Percentiles rank a stretch among this genome's conserved stretches.
phyloP scores from a whole-genome alignment of 2,888 invertebrate genomes.

The Scaptodrosophila latifasciaeformis region DNA sequence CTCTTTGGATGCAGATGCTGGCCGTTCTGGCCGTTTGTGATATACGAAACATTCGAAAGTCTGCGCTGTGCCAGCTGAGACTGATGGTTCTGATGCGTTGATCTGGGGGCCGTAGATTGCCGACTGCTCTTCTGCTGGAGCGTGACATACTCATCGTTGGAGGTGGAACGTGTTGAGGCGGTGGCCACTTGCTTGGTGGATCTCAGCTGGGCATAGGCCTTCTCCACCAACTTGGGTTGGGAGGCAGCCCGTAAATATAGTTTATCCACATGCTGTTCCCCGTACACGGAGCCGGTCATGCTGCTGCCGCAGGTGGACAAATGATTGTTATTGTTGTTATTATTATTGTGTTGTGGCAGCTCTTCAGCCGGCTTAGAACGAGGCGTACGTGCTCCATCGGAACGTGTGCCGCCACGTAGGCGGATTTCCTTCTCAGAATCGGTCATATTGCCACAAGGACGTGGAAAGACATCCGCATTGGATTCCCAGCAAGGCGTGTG shows the following conservation, averaged over 20 bases:
- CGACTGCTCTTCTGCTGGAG: constrained; percentile 47
- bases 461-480: constrained; percentile 86
- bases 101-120: too few species aligned
- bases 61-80: constrained; percentile 29
- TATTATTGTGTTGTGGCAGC: constrained; percentile 45
- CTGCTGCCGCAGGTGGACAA: constrained; percentile 22
- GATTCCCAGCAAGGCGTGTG: constrained; percentile 88
- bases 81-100: constrained; percentile 43
- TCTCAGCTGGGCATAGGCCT: constrained; percentile 73
- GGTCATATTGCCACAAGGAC: constrained; percentile 87
- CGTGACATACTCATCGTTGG: constrained; percentile 71
- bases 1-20: constrained; percentile 71
- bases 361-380: constrained; percentile 64
- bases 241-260: constrained; percentile 81
- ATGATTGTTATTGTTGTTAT: constrained; percentile 38
- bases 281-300: constrained; percentile 75
- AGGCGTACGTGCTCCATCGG: constrained; percentile 81
- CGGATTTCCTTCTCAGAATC: constrained; percentile 84
- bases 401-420: constrained; percentile 79
- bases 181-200: constrained; percentile 66
- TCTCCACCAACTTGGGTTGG: constrained; percentile 76
- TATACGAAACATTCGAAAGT: constrained; percentile 56
- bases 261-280: constrained; percentile 84
- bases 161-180: constrained; percentile 48
- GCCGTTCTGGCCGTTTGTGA: constrained; percentile 70